phyloP scores from a whole-genome alignment of 64 coral and sea anemone genomes.

The Montipora foliosa region DNA sequence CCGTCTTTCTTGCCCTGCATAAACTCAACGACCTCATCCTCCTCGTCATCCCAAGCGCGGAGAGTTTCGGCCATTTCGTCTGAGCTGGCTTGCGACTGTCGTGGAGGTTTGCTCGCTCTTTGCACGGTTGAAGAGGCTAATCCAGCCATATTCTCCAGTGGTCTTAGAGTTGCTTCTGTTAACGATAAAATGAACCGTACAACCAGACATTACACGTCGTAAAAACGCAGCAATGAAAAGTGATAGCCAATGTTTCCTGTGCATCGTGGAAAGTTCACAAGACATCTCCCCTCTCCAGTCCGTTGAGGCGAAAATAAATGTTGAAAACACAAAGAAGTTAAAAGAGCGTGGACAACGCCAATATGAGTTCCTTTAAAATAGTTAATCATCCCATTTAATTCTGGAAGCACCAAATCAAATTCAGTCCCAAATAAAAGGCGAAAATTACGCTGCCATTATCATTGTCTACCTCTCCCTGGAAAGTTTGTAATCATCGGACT shows the following conservation, averaged over 20 bases:
- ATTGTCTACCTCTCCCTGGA: too few relatives aligned
- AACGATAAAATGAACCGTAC: background rate
- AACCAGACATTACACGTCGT: background rate
- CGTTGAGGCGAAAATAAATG: too few relatives aligned
- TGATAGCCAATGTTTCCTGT: background rate
- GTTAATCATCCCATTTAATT: too few relatives aligned
- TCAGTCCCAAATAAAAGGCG: too few relatives aligned
- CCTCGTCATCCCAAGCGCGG: slow-evolving; percentile 68
- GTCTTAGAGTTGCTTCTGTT: background rate
- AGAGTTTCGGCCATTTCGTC: slow-evolving; percentile 68
- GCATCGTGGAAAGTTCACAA: too few relatives aligned
- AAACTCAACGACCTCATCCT: slow-evolving; percentile 78
- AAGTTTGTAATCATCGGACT: too few relatives aligned
- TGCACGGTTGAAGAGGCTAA: background rate
- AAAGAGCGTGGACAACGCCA: too few relatives aligned
- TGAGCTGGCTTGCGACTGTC: slow-evolving; percentile 13
- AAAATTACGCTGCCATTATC: too few relatives aligned
- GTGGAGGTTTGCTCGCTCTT: background rate
- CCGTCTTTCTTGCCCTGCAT: slow-evolving; percentile 4
- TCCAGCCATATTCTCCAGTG: background rate
- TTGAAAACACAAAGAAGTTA: too few relatives aligned
- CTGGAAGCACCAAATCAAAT: too few relatives aligned
- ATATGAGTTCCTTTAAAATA: too few relatives aligned
- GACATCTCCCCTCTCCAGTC: too few relatives aligned
- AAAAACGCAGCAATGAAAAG: background rate